phyloP scores from a whole-genome alignment of 2,888 invertebrate genomes.

The Apodemia duryi region DNA sequence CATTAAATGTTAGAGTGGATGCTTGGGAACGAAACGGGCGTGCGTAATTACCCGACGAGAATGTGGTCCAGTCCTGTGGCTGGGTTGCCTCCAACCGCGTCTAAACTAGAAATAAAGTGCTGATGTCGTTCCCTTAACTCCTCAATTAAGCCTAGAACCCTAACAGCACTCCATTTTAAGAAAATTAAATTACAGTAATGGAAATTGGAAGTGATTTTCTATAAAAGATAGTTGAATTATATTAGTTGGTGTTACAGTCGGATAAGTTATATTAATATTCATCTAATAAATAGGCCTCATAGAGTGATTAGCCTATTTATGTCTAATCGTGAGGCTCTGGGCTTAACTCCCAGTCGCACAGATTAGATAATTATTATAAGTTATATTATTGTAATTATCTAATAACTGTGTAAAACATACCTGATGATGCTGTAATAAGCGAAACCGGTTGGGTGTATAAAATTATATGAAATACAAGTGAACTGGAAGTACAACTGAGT shows the following conservation, averaged over 20 bases:
- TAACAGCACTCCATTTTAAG: slow-evolving; percentile 48
- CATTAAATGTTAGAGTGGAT: slow-evolving; percentile 68
- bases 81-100: slow-evolving; percentile 47
- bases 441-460: too few relatives aligned
- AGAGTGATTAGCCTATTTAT: too few relatives aligned
- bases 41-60: slow-evolving; percentile 74
- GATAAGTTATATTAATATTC: too few relatives aligned
- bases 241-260: not conserved
- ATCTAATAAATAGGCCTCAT: too few relatives aligned
- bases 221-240: not conserved
- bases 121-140: slow-evolving; percentile 59
- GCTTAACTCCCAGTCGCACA: too few relatives aligned
- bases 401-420: too few relatives aligned
- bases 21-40: slow-evolving; percentile 68
- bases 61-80: slow-evolving; percentile 69
- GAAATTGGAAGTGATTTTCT: not conserved
- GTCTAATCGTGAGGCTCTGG: too few relatives aligned
- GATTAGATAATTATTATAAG: too few relatives aligned
- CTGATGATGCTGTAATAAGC: too few relatives aligned
- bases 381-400: too few relatives aligned
- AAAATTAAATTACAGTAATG: slow-evolving; percentile 37
- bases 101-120: slow-evolving; percentile 69
- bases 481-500: too few relatives aligned
- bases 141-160: slow-evolving; percentile 65
- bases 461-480: too few relatives aligned